Conservation (phyloP, 2,888 invertebrate species). For the Abrostola tripartita region DNA sequence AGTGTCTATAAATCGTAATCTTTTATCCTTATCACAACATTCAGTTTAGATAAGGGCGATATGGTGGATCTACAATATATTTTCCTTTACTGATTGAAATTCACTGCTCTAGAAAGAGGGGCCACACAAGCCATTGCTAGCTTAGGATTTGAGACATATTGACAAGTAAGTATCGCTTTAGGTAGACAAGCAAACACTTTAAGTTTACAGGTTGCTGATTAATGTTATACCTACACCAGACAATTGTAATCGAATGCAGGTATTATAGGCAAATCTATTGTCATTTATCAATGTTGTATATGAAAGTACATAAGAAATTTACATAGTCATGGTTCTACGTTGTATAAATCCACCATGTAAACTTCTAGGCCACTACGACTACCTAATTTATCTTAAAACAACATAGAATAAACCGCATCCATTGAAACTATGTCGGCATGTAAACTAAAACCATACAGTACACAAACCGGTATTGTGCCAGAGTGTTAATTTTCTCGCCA, state of each 20-base stretch:
- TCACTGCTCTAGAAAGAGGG: not conserved
- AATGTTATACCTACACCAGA: no score
- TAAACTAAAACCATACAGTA: not conserved
- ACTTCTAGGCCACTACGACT: no score
- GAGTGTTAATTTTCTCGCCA: slow-evolving; percentile 24
- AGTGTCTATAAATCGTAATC: slow-evolving; percentile 29
- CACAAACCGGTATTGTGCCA: slow-evolving; percentile 1
- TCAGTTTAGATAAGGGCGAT: slow-evolving; percentile 17
- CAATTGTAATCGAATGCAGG: no score
- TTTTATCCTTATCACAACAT: slow-evolving; percentile 28
- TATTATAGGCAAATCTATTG: no score
- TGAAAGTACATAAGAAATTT: no score
- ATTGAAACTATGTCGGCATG: not conserved
- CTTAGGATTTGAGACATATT: slow-evolving; percentile 1
- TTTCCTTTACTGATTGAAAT: slow-evolving; percentile 7
- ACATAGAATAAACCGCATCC: no score
- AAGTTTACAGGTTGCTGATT: not conserved
- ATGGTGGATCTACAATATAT: not conserved
- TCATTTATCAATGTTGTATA: no score
- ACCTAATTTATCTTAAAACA: no score
- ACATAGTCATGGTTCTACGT: no score
- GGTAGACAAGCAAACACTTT: not conserved
- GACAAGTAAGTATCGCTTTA: not conserved
- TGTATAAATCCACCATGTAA: no score
- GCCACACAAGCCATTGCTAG: not conserved